Evolutionary conservation across 2,888 invertebrate species (phyloP), one percentile per base, ranked within the genome.

Genomic region (Caradrina kadenii): DNA sequence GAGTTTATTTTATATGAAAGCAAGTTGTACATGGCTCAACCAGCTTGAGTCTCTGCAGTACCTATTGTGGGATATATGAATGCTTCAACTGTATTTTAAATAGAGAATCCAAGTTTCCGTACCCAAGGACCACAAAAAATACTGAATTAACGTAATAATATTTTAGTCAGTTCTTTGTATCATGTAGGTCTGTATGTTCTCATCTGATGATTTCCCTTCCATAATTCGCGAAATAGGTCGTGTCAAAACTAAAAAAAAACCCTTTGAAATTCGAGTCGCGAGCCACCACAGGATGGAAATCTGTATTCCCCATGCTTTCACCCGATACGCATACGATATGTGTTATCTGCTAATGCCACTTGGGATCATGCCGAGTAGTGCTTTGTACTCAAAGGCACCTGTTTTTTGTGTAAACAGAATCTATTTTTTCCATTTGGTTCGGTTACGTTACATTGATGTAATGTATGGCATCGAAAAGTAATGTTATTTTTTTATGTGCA

Each of bases 271-370:
- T 93, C 94, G 90, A 91, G 87, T 88, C 93, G 90, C 90, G 90
- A 87, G 84, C 80, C 87, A 89, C 91, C 90, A 86, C 87, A 78
- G 55, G 87, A 93, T 93, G 91, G 80, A 91, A 94, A 94, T 95
- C 94, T 92, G 92, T 88, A 94, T 93, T 92, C 94, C 95, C 94
- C 92, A 91, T 93, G 93, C 94, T 94, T 94, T 94, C 91, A 94
- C 93, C 88, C 91, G 94, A 93, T 93, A 88, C 93, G 93, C 89
- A 94, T 94, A 93, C 94, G 91, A 91, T 94, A 93, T 92, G 92
- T 90, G 93, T 93, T 94, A 94, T 94, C 93, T 91, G 79, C 86
- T 94, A 94, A 95, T 94, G 92, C 88, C 95, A 92, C 95, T 89
- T 90, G 95, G 95, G 95, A 95, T 91, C 81, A 78, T 70, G 77